Base-by-base conservation (phyloP, 2,797 vertebrate species). In the Peromyscus nudipes region DNA sequence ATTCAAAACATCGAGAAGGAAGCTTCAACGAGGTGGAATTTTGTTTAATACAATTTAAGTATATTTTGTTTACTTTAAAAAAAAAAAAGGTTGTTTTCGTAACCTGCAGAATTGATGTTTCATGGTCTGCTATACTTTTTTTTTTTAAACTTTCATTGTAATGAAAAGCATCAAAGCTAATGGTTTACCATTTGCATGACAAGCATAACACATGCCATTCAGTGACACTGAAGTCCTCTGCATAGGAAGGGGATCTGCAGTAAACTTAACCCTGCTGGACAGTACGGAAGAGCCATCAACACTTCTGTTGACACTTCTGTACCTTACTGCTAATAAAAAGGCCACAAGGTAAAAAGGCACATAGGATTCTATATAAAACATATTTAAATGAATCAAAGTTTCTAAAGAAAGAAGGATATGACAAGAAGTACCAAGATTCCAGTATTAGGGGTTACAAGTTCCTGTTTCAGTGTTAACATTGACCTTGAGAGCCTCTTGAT, bases 291-390 rank as follows among this genome's bases (percentile, higher is more conserved):
- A 96, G 91, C 81, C 71, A 83, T 96, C 96, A 95, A 95, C 94
- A 94, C 89, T 93, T 96, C 37, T 95, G 91, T 37, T 92, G 95
- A 97, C 43, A 92, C 37, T 64, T 97, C 67, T 88, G 76, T 97
- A 97, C 93, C 89, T 97, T 90, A 97, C 90, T 98, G 98, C 97
- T 97, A 98, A 97, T 96, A 96, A 98, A 99, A 99, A 99, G 98
- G 98, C 99, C 98, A 98, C 98, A 98, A 98, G 98, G 97, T 98
- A 98, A 98, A 99, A 99, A 99, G 98, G 99, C 99, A 99, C 99
- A 0, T 98, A 98, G 98, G 98, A 98, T 98, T 98, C 95, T 81
- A 97, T 98, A 98, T 97, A 98, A 98, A 98, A 98, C 97, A 98
- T 97, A 93, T 93, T 98, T 98, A 97, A 98, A 98, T 95, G 97